Conservation (phyloP, 2,888 invertebrate species). For the Xanthostigma xanthostigma region DNA sequence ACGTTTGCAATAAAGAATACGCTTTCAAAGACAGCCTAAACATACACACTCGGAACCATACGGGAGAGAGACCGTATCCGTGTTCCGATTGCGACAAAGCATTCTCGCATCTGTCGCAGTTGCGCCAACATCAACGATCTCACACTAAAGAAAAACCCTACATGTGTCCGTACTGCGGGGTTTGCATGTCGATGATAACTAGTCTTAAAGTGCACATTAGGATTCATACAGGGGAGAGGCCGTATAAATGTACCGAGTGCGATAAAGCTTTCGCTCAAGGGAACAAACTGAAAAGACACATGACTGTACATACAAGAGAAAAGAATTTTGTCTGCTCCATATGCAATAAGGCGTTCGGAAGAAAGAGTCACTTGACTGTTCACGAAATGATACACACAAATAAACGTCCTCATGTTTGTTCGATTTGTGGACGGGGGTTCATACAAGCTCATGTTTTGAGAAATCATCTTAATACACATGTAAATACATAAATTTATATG, state of each 20-base stretch:
- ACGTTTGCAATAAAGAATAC: constrained; percentile 17
- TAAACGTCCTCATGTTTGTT: constrained; percentile 34
- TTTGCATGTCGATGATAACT: constrained; percentile 13
- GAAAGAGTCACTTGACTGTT: constrained; percentile 32
- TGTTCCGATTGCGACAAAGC: constrained; percentile 14
- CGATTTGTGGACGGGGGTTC: constrained; percentile 37
- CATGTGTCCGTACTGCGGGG: constrained; percentile 15
- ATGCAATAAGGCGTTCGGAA: constrained; percentile 36
- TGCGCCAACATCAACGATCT: constrained; percentile 15
- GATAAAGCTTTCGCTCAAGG: constrained; percentile 15
- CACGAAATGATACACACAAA: constrained; percentile 38
- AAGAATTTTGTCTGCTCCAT: constrained; percentile 26
- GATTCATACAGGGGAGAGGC: constrained; percentile 12
- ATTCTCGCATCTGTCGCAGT: constrained; percentile 15
- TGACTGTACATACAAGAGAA: constrained; percentile 16
- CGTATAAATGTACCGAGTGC: constrained; percentile 15
- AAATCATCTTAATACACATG: constrained; percentile 34
- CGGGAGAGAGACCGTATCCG: constrained; percentile 15
- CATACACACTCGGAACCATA: constrained; percentile 15
- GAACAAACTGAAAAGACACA: constrained; percentile 16
- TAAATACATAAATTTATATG: neutral
- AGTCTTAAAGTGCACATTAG: constrained; percentile 15
- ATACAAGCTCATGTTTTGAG: constrained; percentile 35
- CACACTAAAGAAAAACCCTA: constrained; percentile 14
- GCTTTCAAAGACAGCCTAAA: constrained; percentile 4